Base-by-base conservation (phyloP, 2,113 vertebrate genomes). In the Dascyllus trimaculatus region DNA sequence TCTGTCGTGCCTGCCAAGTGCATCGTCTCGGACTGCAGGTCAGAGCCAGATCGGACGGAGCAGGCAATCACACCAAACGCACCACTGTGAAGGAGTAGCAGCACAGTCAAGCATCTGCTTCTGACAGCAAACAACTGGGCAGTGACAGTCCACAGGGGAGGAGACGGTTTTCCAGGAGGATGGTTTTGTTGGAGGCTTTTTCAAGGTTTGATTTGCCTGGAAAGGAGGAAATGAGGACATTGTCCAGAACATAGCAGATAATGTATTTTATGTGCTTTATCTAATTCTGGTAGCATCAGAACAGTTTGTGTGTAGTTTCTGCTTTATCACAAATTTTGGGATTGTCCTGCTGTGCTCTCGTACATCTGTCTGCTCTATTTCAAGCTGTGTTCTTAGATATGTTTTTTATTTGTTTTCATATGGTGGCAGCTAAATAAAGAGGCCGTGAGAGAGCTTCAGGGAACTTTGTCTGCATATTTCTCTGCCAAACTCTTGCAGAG, bases 361-460 rank as follows among this genome's bases (percentile, higher is more conserved):
- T 22, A 13, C 24, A 17, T 56, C 45, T 72, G 14, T 3, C 8
- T 15, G 35, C 32, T 67, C 43, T 61, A 61, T 85, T 71, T 69
- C 1, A 53, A 54, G 73, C 29, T 57, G 24, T 38, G 21, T 53
- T 73, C 14, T 38, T 45, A 78, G 29, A 60, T 25, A 51, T 46
- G 45, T 26, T 49, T 78, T 57, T 53, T 62, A 53, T 76, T 87
- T 79, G 11, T 85, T 81, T 82, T 57, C 4, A 66, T 72, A 79
- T 71, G 21, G 24, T 75, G 62, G 40, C 48, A 81, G 25, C 70
- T n/a, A 76, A 84, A 80, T 80, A 82, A 66, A 69, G 32, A 82
- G 74, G 64, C 68, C 38, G 11, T 76, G 80, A 84, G 84, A 90
- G 54, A 86, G 60, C 49, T 57, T 56, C 15, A 46, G 78, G 70